Evolutionary conservation across 64 coral and sea anemone species (phyloP).

Genomic region (Montipora cactus): DNA sequence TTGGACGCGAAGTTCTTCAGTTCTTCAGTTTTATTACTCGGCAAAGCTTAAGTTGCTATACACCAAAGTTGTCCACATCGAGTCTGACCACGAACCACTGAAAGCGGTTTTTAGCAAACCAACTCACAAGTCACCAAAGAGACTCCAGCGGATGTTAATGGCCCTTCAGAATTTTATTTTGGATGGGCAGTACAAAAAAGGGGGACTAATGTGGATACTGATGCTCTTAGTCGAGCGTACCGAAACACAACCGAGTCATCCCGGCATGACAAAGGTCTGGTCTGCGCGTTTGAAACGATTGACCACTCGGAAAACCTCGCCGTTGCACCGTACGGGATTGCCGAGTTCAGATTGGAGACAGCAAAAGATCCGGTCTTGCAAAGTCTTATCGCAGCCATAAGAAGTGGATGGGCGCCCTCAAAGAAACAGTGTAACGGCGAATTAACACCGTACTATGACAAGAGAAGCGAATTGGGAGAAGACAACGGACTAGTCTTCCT

Average conservation of each 20-base stretch:
- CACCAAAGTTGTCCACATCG: neutral
- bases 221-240: neutral
- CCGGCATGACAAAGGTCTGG: neutral
- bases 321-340: neutral
- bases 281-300: neutral
- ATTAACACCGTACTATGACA: conserved; percentile 25
- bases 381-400: conserved; percentile 10
- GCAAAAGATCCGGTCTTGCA: conserved; percentile 14
- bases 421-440: neutral
- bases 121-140: conserved; percentile 4
- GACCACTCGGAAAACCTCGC: conserved; percentile 13
- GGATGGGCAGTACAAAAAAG: conserved; percentile 23
- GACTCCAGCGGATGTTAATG: conserved; percentile 21
- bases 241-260: neutral
- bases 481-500: conserved; percentile 59
- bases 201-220: conserved; percentile 7
- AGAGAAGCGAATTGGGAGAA: conserved; percentile 39
- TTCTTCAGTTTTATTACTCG: too few relatives aligned
- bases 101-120: conserved; percentile 11
- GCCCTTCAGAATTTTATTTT: conserved; percentile 10
- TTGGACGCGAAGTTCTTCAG: conserved; percentile 1
- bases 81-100: conserved; percentile 5
- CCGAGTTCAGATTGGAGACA: neutral
- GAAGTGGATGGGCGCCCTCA: neutral
- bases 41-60: too few relatives aligned